A percentile compares a stretch with the other conserved stretches of the same genome.
phyloP scores from a whole-genome alignment of 1,140 invertebrate species.

The Papilio helenus region DNA sequence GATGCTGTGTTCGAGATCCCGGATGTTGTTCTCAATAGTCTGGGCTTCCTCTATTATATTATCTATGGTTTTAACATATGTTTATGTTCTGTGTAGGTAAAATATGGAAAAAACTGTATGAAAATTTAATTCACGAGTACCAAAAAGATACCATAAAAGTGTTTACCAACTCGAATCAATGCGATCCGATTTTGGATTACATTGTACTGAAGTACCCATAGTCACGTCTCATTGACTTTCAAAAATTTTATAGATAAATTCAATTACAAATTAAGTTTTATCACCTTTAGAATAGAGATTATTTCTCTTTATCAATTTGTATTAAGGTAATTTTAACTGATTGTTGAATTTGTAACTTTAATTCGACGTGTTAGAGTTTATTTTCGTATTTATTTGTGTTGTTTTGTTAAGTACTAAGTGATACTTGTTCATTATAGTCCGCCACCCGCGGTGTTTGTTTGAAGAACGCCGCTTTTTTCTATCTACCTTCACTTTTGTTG shows the following conservation, averaged over 20 bases:
- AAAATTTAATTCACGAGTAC: slow-evolving; percentile 2
- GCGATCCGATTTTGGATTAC: slow-evolving; percentile 38
- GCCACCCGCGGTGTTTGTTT: slow-evolving; percentile 39
- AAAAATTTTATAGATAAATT: slow-evolving; percentile 1
- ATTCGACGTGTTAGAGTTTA: not conserved
- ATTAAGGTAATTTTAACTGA: not conserved
- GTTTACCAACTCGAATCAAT: slow-evolving; percentile 32
- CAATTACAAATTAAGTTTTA: slow-evolving; percentile 12
- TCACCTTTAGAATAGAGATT: not conserved
- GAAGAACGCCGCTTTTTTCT: slow-evolving; percentile 37
- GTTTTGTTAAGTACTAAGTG: slow-evolving; percentile 24
- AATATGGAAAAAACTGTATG: not conserved
- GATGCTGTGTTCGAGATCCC: no score
- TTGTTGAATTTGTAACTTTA: not conserved
- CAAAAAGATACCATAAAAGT: slow-evolving; percentile 26
- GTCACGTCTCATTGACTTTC: slow-evolving; percentile 37
- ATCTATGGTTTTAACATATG: no score
- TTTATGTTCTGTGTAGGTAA: no score
- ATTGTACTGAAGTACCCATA: slow-evolving; percentile 31
- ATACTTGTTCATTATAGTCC: slow-evolving; percentile 36
- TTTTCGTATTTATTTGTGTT: not conserved
- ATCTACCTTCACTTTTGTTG: slow-evolving; percentile 40
- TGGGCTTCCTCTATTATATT: no score
- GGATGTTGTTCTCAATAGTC: no score
- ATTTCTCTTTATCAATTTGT: not conserved